Evolutionary conservation across 2,797 vertebrate genomes (phyloP).

Genomic region (Tenualosa thibaudeaui): DNA sequence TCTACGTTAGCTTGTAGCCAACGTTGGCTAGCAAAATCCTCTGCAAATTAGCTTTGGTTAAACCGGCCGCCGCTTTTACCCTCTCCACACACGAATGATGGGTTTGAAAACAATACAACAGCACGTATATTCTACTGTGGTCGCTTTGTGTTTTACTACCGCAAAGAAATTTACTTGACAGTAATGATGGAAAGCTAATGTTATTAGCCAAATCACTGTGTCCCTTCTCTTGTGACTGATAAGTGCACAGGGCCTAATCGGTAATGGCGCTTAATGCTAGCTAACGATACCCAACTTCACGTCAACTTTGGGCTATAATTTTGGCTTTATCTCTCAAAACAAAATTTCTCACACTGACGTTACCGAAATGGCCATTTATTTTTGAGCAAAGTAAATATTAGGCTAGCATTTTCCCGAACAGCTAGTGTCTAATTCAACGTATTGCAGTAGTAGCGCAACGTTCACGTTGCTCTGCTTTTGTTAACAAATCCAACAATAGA

Average conservation of each 20-base stretch:
- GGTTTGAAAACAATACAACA: neutral
- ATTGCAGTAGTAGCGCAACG: no score
- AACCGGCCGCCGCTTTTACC: neutral
- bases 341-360: neutral
- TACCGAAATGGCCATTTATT: no score
- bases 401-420: no score
- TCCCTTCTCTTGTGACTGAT: neutral
- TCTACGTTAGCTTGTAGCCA: neutral
- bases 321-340: neutral
- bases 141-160: neutral
- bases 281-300: neutral
- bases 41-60: neutral
- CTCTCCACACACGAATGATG: neutral
- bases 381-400: no score
- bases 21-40: neutral
- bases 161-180: neutral
- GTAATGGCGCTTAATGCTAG: conserved; percentile 59
- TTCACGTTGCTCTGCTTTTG: no score
- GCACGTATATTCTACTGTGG: neutral
- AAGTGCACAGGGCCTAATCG: conserved; percentile 53
- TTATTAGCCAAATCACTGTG: neutral
- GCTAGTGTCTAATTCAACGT: no score
- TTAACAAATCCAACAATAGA: neutral
- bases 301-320: neutral
- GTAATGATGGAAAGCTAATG: neutral